Percentiles rank a stretch among this genome's conserved stretches.
Conservation (phyloP, 2,797 vertebrate species). For the Phyllotis vaccarum region DNA sequence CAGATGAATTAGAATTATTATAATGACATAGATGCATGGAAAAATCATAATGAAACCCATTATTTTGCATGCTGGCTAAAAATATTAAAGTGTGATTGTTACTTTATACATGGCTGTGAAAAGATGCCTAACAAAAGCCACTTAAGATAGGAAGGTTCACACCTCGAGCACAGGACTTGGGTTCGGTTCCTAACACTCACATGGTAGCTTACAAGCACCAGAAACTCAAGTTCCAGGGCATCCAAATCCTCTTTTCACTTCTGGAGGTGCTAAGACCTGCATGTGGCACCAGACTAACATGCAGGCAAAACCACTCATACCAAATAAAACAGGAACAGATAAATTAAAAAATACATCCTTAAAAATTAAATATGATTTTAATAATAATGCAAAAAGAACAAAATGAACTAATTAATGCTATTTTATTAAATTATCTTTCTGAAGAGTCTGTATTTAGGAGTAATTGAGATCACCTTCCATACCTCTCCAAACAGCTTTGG, state of each 20-base stretch:
- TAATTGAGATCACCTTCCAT: neutral
- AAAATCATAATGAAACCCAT: neutral
- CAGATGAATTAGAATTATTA: neutral
- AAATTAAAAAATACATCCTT: neutral
- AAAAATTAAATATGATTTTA: neutral
- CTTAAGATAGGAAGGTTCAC: neutral
- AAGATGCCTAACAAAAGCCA: neutral
- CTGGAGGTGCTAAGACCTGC: neutral
- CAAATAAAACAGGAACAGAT: neutral
- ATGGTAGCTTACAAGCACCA: neutral
- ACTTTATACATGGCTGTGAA: neutral
- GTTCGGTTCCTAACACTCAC: neutral
- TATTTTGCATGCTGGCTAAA: neutral
- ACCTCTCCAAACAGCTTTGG: neutral
- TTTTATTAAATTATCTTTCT: constrained; percentile 17
- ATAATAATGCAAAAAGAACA: neutral
- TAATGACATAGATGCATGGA: no score
- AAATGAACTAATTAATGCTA: neutral
- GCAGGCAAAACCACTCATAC: neutral
- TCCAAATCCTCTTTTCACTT: neutral
- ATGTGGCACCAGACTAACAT: neutral
- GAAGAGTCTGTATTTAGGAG: neutral
- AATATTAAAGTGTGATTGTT: neutral
- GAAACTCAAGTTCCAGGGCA: neutral
- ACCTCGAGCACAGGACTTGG: neutral